Evolutionary conservation across 2,797 vertebrate species (phyloP).

Genomic region (Takifugu ocellatus): DNA sequence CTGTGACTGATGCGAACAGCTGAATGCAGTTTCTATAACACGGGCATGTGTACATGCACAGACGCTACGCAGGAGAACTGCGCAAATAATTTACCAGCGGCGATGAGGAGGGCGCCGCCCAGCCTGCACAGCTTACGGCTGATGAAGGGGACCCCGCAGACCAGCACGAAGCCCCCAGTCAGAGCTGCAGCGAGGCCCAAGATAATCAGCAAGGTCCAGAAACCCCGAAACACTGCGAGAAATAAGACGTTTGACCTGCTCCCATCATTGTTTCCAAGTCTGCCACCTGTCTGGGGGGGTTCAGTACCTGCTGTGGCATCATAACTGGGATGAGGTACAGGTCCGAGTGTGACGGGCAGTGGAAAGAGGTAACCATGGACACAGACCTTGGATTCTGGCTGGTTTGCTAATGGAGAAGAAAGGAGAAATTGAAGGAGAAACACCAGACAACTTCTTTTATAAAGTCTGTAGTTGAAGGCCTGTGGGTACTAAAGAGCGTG

Average conservation of each 20-base stretch:
- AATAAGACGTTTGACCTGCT: neutral
- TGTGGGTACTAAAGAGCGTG: conserved; percentile 84
- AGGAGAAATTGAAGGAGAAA: neutral
- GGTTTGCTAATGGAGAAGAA: conserved; percentile 72
- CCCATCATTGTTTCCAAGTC: no score
- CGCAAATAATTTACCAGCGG: conserved; percentile 72
- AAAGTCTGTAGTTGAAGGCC: neutral
- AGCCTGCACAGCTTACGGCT: conserved; percentile 77
- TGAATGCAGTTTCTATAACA: conserved; percentile 35
- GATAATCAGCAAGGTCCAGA: conserved; percentile 85
- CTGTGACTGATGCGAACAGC: conserved; percentile 52
- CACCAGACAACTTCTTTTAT: conserved; percentile 12
- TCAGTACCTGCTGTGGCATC: conserved; percentile 82
- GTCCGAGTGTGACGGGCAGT: conserved; percentile 80
- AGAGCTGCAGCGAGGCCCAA: conserved; percentile 73
- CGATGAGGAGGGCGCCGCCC: conserved; percentile 81
- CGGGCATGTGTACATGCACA: conserved; percentile 14
- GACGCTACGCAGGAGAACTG: neutral
- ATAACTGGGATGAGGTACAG: conserved; percentile 80
- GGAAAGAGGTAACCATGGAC: conserved; percentile 88
- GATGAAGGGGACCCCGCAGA: conserved; percentile 82
- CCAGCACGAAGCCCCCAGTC: conserved; percentile 78
- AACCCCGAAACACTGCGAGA: conserved; percentile 83
- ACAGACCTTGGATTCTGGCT: conserved; percentile 82
- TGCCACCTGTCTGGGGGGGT: neutral